Base-by-base conservation (phyloP, 2,113 vertebrate species). In the Potamarius usumacintae region DNA sequence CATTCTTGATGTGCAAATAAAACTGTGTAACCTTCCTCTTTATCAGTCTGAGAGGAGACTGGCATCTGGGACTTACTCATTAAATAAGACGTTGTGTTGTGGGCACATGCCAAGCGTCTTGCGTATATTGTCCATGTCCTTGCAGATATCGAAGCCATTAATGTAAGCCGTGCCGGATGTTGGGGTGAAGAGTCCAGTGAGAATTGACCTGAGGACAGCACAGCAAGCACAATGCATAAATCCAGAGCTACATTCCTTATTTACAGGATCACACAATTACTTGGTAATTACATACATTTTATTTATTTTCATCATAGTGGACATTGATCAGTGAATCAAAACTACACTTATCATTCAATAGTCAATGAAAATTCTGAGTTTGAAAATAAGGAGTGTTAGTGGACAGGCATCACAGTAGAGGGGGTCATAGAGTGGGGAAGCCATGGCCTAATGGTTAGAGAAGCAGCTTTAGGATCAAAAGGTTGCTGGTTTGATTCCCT, bases 21-120 rank as follows among this genome's bases (percentile, higher is more conserved):
- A 79, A 14, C 76, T 17, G 48, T 14, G 74, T n/a, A 11, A 53
- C 18, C 18, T 74, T 48, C 20, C 48, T 77, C 22, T 52, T n/a
- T 50, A 57, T 30, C 7, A 11, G 15, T 34, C 27, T 80, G 14
- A 57, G 3, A 15, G 2, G 4, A 55, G 52, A 58, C 17, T 5
- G 27, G 27, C 77, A 57, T 42, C 67, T 67, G 82, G 9, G 67
- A 97, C 97, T 97, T 92, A 99, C 98, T 97, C 94, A 84, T 98
- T 96, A 91, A 99, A 99, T 30, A 99, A 91, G 83, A 99, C 98
- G 0, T 99, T 99, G 92, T 99, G 98, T 85, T 99, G 98, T 0
- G 98, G 98, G 91, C 98, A 99, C 94, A 99, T 97, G 62, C 98
- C 98, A 91, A 99, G 90, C 79, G 96, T 96, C 91, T 96, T 96